Evolutionary conservation across 2,797 vertebrate genomes (phyloP), one percentile per base, ranked within the genome.

Genomic region (Stomatorhinus walkeri): DNA sequence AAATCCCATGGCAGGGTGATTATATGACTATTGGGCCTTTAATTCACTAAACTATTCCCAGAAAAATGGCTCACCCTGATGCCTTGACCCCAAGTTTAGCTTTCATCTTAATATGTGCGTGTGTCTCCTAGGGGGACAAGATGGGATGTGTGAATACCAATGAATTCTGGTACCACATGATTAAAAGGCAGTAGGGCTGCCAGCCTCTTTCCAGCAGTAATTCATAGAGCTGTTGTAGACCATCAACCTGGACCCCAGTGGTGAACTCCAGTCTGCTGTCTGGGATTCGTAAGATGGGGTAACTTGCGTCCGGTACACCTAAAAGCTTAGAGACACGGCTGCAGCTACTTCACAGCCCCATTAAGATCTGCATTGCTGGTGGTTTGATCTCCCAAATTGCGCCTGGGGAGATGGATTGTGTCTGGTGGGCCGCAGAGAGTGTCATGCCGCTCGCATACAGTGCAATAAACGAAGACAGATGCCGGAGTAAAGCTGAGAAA

Each of bases 381-480:
- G 16, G 28, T 19, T 43, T 46, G 52, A 49, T 56, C 12, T 59
- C 32, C 32, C 36, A 7, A 22, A 19, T 87, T 87, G 4, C 36
- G 1, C 52, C 85, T 19, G 52, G 12, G 32, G 85, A 56, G 85
- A 87, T 87, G 49, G n/a, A 85, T 86, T 7, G 52, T 49, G 48
- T 87, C 28, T 40, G 52, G 85, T 40, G 19, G 85, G 52, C 49
- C 19, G 9, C 28, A 10, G 85, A 61, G 32, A 40, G 85, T 61
- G 51, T 59, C 85, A 59, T 16, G 52, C 51, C 28, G 51, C 19
- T 3, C 56, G 85, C 85, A 87, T 16, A 87, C 40, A 14, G 56
- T 86, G 88, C 48, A 24, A 19, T 79, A 89, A 89, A 68, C 51
- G 64, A 87, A 86, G 68, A 49, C 85, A 59, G 64, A 87, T 79